Percentiles rank a stretch among this genome's conserved stretches.
phyloP scores from a whole-genome alignment of 2,113 vertebrate species.

The Crotalus helleri region DNA sequence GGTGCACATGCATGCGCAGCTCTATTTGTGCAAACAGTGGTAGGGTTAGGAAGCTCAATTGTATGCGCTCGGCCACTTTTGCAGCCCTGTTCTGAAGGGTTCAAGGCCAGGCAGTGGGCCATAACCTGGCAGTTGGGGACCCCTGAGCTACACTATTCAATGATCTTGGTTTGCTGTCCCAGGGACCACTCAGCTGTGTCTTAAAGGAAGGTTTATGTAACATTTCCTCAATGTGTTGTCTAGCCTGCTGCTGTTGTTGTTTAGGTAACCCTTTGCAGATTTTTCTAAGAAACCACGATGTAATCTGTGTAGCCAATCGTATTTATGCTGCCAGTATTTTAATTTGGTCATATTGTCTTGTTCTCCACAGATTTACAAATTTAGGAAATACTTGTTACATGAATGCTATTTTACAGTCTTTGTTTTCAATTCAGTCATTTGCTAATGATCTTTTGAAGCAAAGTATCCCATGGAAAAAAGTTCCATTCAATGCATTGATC shows the following conservation, averaged over 20 bases:
- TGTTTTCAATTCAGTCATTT: constrained; percentile 97
- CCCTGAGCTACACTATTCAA: not conserved
- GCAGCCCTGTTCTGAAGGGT: too few species aligned
- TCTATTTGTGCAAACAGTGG: too few species aligned
- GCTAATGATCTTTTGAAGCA: constrained; percentile 93
- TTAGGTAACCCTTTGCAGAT: not conserved
- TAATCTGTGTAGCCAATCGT: not conserved
- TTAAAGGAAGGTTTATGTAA: not conserved
- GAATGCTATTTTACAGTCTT: constrained; percentile 97
- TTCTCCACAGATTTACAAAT: constrained; percentile 88
- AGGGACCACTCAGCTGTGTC: not conserved
- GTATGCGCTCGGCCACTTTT: too few species aligned
- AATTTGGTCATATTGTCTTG: not conserved
- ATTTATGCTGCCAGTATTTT: not conserved
- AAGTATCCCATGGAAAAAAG: constrained; percentile 92
- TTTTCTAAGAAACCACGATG: not conserved
- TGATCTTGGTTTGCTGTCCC: not conserved
- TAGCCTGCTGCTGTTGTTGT: not conserved
- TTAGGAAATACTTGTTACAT: constrained; percentile 98
- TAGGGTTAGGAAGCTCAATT: too few species aligned
- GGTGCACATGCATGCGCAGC: too few species aligned
- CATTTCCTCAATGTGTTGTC: not conserved
- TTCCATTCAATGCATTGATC: constrained; percentile 90
- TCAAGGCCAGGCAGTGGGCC: too few species aligned
- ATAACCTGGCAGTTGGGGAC: too few species aligned